Evolutionary conservation across 2,888 invertebrate genomes (phyloP).

Genomic region (Hipparchia semele): DNA sequence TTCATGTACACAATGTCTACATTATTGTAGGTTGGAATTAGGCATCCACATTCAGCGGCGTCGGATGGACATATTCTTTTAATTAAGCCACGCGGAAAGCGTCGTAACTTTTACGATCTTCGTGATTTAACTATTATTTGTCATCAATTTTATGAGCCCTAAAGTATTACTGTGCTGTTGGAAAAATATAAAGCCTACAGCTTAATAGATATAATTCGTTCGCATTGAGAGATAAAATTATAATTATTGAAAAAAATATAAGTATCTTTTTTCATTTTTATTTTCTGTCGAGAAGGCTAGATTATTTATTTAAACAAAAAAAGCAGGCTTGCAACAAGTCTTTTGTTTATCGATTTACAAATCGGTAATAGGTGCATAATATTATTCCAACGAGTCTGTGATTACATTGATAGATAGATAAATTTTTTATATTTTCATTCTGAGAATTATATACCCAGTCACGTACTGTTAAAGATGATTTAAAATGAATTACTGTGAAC

Average conservation of each 20-base stretch:
- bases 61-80: slow-evolving; percentile 77
- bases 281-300: no score
- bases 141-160: slow-evolving; percentile 80
- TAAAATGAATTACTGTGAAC: no score
- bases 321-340: no score
- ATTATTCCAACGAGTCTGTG: no score
- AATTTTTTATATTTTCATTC: no score
- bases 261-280: no score
- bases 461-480: no score
- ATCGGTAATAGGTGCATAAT: no score
- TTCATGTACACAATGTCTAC: slow-evolving; percentile 29
- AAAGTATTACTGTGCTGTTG: slow-evolving; percentile 62
- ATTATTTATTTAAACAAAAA: no score
- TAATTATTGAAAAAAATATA: neutral
- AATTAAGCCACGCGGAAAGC: slow-evolving; percentile 78
- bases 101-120: slow-evolving; percentile 79
- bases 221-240: neutral
- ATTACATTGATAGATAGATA: no score
- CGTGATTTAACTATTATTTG: slow-evolving; percentile 83
- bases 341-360: no score
- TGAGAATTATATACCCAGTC: no score
- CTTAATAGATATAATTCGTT: slow-evolving; percentile 30
- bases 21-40: slow-evolving; percentile 35
- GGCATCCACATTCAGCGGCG: slow-evolving; percentile 49
- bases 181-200: slow-evolving; percentile 37